Evolutionary conservation across 2,113 vertebrate species (phyloP), one percentile per base, ranked within the genome.

Genomic region (Erinaceus europaeus): DNA sequence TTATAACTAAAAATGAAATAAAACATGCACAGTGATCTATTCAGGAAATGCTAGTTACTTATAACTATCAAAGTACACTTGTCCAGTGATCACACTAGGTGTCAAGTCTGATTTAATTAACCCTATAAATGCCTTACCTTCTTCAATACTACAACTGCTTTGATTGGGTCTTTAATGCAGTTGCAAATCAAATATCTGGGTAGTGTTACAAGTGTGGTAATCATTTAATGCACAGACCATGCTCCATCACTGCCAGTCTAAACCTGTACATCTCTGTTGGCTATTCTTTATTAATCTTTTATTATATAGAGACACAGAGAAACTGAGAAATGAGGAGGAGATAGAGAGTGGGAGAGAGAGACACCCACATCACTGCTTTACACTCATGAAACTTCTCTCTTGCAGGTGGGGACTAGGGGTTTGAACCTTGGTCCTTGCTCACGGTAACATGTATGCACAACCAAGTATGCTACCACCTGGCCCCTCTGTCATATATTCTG

Each of bases 401-500:
- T n/a, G n/a, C n/a, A n/a, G n/a, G n/a, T n/a, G n/a, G n/a, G n/a
- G n/a, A n/a, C n/a, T n/a, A n/a, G n/a, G n/a, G n/a, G n/a, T n/a
- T n/a, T n/a, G n/a, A n/a, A n/a, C n/a, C n/a, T n/a, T n/a, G n/a
- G n/a, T n/a, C n/a, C n/a, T n/a, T n/a, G n/a, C n/a, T n/a, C n/a
- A n/a, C n/a, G n/a, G n/a, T n/a, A n/a, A n/a, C n/a, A n/a, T n/a
- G n/a, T n/a, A n/a, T n/a, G n/a, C n/a, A n/a, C n/a, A n/a, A n/a
- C n/a, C n/a, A n/a, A n/a, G n/a, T n/a, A n/a, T n/a, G n/a, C n/a
- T n/a, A n/a, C n/a, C n/a, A n/a, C n/a, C n/a, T n/a, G n/a, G n/a
- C 71, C 75, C 85, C 80, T 81, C 50, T 88, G 83, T 85, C 71
- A 92, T 46, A 57, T 82, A 61, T 83, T 90, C 85, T 92, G 88